phyloP scores from a whole-genome alignment of 2,888 invertebrate genomes.

The Tanypteryx hageni region DNA sequence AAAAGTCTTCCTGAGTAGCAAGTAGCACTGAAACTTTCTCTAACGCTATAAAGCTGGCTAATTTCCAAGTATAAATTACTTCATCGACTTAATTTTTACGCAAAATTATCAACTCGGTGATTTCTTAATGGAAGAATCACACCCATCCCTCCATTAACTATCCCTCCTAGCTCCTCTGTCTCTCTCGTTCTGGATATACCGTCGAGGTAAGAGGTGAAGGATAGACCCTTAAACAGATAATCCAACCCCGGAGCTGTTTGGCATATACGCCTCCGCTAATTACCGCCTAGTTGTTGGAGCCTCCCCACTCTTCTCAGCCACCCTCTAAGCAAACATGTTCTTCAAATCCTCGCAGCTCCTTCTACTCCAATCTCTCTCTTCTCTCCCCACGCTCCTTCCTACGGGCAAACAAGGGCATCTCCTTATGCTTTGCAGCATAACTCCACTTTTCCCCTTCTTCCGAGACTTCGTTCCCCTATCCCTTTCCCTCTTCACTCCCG shows the following conservation, averaged over 20 bases:
- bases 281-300: conserved; percentile 40
- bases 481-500: not conserved
- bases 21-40: no score
- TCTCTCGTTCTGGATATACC: not conserved
- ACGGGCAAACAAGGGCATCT: conserved; percentile 36
- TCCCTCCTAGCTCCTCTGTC: not conserved
- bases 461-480: not conserved
- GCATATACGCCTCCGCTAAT: conserved; percentile 43
- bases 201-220: not conserved
- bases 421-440: not conserved
- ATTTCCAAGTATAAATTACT: no score
- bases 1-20: no score
- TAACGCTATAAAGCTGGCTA: no score
- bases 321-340: conserved; percentile 15
- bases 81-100: no score
- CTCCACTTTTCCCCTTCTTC: not conserved
- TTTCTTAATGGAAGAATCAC: not conserved
- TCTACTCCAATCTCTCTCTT: not conserved
- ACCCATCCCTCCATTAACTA: not conserved
- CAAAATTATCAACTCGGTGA: not conserved
- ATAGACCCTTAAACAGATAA: conserved; percentile 25
- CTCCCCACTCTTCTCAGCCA: not conserved
- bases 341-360: not conserved
- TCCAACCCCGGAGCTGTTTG: conserved; percentile 51
- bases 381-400: not conserved